Conservation (phyloP, 64 coral and sea anemone species). For the Pachyseris speciosa region DNA sequence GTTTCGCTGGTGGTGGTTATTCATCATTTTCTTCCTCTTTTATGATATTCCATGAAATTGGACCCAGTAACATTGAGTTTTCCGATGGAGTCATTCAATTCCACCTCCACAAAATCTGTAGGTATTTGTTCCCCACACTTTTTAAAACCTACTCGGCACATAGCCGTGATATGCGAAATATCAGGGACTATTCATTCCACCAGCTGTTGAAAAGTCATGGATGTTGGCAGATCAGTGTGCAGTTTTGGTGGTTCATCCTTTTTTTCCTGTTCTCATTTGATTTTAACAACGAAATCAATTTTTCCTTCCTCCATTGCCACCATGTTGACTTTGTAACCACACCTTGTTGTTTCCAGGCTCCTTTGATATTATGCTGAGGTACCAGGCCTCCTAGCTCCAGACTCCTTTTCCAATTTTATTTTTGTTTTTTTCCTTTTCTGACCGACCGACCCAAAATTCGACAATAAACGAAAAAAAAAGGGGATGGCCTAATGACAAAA, state of each 20-base stretch:
- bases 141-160: slow-evolving; percentile 25
- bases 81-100: slow-evolving; percentile 1
- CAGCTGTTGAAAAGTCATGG: slow-evolving; percentile 44
- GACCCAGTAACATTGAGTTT: slow-evolving; percentile 33
- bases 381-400: too few species aligned
- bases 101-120: slow-evolving; percentile 43
- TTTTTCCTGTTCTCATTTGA: slow-evolving; percentile 35
- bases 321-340: slow-evolving; percentile 46
- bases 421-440: too few species aligned
- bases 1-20: slow-evolving; percentile 31
- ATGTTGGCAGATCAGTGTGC: slow-evolving; percentile 25
- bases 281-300: slow-evolving; percentile 17
- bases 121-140: not conserved
- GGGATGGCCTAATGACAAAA: too few species aligned
- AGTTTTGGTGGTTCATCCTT: slow-evolving; percentile 8
- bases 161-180: slow-evolving; percentile 24
- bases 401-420: too few species aligned
- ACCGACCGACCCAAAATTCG: too few species aligned
- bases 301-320: slow-evolving; percentile 9
- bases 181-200: slow-evolving; percentile 14
- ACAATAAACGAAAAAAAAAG: too few species aligned
- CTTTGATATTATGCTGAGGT: too few species aligned
- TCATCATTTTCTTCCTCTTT: slow-evolving; percentile 28
- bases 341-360: too few species aligned
- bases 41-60: slow-evolving; percentile 35